A percentile compares a stretch with the other conserved stretches of the same genome.
Conservation (phyloP, 2,797 vertebrate genomes). For the Rhinatrema bivittatum region DNA sequence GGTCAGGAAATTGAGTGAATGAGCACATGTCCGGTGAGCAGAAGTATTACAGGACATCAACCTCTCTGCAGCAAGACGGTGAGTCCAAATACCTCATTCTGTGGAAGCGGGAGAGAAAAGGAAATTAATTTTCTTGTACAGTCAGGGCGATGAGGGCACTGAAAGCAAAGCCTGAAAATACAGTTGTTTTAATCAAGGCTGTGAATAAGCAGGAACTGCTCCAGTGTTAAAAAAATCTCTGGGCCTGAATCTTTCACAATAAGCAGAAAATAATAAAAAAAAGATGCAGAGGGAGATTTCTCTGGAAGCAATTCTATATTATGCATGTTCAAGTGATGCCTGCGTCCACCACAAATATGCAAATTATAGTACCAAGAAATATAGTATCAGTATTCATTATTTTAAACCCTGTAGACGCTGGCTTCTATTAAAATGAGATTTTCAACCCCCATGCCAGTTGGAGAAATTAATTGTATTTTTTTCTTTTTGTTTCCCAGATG, state of each 20-base stretch:
- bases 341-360: no score
- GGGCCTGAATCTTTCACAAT: conserved; percentile 1
- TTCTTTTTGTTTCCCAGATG: conserved; percentile 9
- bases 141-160: background rate
- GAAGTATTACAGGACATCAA: no score
- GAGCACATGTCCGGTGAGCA: no score
- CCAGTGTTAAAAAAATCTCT: background rate
- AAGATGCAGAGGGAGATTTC: background rate
- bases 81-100: conserved; percentile 1
- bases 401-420: no score
- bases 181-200: background rate
- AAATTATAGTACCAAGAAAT: no score
- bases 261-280: background rate
- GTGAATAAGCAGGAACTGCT: background rate
- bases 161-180: background rate
- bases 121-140: background rate
- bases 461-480: conserved; percentile 17
- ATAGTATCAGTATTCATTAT: no score
- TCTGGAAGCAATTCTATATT: background rate
- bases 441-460: background rate
- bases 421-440: background rate
- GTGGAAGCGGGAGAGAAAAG: conserved; percentile 4
- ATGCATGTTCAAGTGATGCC: no score
- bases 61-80: no score
- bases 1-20: no score